A percentile compares a stretch with the other conserved stretches of the same genome.
phyloP scores from a whole-genome alignment of 2,113 vertebrate species.

The Poecilia latipinna region DNA sequence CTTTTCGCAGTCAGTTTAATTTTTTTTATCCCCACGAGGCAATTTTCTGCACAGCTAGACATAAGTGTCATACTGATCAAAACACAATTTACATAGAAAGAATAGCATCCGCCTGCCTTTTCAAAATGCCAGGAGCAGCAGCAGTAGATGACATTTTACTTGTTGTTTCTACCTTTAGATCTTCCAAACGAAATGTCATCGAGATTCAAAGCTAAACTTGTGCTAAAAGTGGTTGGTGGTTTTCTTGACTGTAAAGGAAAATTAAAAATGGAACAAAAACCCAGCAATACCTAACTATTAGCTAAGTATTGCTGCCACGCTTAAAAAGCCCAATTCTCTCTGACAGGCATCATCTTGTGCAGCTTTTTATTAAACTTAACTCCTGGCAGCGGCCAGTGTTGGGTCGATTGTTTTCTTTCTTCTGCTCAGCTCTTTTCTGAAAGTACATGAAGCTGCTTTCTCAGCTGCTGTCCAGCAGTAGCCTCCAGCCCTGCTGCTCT shows the following conservation, averaged over 20 bases:
- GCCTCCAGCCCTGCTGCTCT: not conserved
- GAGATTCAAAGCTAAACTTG: not conserved
- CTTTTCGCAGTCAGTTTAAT: not conserved
- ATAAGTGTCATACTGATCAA: not conserved
- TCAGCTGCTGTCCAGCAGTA: not conserved
- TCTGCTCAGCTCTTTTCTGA: not conserved
- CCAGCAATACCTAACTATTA: too few relatives aligned
- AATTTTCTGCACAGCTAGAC: not conserved
- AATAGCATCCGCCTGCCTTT: not conserved
- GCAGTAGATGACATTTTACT: not conserved
- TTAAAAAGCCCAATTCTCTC: not conserved
- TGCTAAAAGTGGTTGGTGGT: not conserved
- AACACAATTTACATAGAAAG: not conserved
- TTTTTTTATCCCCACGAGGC: too few relatives aligned
- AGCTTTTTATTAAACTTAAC: too few relatives aligned
- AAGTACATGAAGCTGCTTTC: not conserved
- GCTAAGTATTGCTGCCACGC: not conserved
- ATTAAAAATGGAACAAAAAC: too few relatives aligned
- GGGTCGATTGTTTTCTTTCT: not conserved
- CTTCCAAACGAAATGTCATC: not conserved
- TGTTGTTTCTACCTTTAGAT: not conserved
- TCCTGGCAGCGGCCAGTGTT: too few relatives aligned
- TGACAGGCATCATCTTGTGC: too few relatives aligned
- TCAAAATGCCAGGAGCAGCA: constrained; percentile 1
- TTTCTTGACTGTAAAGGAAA: not conserved